phyloP scores from a whole-genome alignment of 2,113 vertebrate genomes.

The Nettapus auritus region DNA sequence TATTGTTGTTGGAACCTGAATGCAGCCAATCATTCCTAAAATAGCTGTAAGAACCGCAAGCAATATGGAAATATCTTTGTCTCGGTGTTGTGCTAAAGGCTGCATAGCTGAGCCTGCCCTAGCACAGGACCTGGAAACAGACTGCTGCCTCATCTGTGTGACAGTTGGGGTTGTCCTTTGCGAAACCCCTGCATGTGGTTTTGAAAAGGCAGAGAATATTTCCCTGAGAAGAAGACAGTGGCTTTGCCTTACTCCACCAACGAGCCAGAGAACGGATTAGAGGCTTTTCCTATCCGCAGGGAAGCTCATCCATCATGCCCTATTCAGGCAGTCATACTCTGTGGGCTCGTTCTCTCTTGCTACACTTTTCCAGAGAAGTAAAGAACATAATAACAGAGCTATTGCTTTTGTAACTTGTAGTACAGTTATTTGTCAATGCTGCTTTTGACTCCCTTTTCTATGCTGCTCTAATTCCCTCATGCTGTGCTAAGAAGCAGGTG shows the following conservation, averaged over 20 bases:
- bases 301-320: constrained; percentile 50
- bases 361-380: constrained; percentile 35
- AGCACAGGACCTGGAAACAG: constrained; percentile 34
- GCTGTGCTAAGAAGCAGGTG: constrained; percentile 9
- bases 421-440: constrained; percentile 14
- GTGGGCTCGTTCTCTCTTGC: constrained; percentile 14
- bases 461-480: not conserved
- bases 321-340: constrained; percentile 25
- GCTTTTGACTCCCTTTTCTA: constrained; percentile 18
- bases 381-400: constrained; percentile 41
- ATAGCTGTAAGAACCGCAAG: constrained; percentile 12
- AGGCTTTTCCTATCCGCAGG: constrained; percentile 21
- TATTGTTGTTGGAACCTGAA: constrained; percentile 40
- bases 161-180: constrained; percentile 39
- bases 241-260: constrained; percentile 51
- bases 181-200: constrained; percentile 5
- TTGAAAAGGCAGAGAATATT: constrained; percentile 38
- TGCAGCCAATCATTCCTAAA: constrained; percentile 31
- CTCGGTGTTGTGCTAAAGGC: not conserved
- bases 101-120: constrained; percentile 15
- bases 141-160: constrained; percentile 20
- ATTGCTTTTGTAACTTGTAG: constrained; percentile 33
- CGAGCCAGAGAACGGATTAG: constrained; percentile 30
- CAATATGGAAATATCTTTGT: constrained; percentile 19
- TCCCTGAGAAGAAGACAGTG: constrained; percentile 18